These are phyloP conservation scores for Cheilosia grossa DNA, from an alignment of 2,888 invertebrate species.

Conservation along the genomic window DNA sequence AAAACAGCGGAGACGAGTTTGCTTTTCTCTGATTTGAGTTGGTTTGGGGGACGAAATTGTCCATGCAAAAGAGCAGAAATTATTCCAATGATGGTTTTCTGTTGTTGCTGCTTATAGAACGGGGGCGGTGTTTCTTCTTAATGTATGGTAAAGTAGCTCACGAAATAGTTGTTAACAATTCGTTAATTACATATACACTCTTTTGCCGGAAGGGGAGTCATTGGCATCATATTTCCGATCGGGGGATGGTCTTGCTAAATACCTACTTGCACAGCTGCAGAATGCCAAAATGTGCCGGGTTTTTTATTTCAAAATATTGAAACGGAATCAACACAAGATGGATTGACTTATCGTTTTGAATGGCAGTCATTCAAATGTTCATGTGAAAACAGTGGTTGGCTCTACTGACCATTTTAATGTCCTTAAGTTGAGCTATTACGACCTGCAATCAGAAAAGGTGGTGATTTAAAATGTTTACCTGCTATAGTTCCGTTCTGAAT, in stretches of 20 bases:
- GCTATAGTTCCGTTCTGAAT: too few species aligned
- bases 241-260: neutral
- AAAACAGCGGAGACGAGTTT: constrained; percentile 30
- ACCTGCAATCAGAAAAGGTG: too few species aligned
- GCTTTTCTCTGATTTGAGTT: constrained; percentile 11
- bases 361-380: too few species aligned
- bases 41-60: constrained; percentile 9
- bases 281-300: too few species aligned
- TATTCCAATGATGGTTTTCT: constrained; percentile 8
- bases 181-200: neutral
- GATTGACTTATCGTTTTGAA: too few species aligned
- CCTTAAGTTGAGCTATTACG: too few species aligned
- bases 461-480: too few species aligned
- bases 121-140: constrained; percentile 8
- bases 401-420: too few species aligned
- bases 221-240: neutral
- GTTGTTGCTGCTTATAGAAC: constrained; percentile 9
- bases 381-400: too few species aligned
- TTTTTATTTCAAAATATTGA: too few species aligned
- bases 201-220: neutral
- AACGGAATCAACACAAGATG: too few species aligned
- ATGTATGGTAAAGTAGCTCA: constrained; percentile 43
- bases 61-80: constrained; percentile 9
- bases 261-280: too few species aligned
- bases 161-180: constrained; percentile 51